Evolutionary conservation across 2,113 vertebrate genomes (phyloP).

Genomic region (Melozone crissalis): DNA sequence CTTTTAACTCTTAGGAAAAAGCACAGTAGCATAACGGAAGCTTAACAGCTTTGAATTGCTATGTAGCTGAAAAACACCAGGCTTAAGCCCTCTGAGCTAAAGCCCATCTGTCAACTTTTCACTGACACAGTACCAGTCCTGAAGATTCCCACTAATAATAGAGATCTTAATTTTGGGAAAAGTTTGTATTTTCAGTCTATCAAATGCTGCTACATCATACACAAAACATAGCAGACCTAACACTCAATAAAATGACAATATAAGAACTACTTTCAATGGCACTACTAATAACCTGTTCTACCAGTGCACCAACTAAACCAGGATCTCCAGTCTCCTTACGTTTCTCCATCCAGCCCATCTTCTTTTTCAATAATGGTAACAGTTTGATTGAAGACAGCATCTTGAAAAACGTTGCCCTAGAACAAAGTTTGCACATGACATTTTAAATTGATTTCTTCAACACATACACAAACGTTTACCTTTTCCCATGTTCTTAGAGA

Average conservation of each 20-base stretch:
- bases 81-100: not conserved
- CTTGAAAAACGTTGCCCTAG: slow-evolving; percentile 94
- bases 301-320: not conserved
- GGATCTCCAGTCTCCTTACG: slow-evolving; percentile 76
- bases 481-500: not conserved
- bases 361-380: slow-evolving; percentile 94
- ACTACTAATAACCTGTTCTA: not conserved
- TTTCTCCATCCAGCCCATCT: slow-evolving; percentile 96
- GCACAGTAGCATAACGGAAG: not conserved
- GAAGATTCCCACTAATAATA: not conserved
- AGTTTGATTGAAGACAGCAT: slow-evolving; percentile 98
- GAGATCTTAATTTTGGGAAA: not conserved
- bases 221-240: not conserved
- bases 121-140: not conserved
- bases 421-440: not conserved
- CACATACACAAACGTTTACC: fast-evolving
- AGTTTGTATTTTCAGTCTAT: not conserved
- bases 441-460: not conserved
- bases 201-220: not conserved
- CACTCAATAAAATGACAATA: not conserved
- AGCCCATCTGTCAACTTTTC: not conserved
- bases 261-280: not conserved
- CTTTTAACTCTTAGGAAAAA: not conserved
- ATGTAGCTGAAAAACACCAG: not conserved
- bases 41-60: not conserved